Percentiles rank a stretch among this genome's conserved stretches.
Evolutionary conservation across 2,888 invertebrate genomes (phyloP).

Genomic region (Troides helena): DNA sequence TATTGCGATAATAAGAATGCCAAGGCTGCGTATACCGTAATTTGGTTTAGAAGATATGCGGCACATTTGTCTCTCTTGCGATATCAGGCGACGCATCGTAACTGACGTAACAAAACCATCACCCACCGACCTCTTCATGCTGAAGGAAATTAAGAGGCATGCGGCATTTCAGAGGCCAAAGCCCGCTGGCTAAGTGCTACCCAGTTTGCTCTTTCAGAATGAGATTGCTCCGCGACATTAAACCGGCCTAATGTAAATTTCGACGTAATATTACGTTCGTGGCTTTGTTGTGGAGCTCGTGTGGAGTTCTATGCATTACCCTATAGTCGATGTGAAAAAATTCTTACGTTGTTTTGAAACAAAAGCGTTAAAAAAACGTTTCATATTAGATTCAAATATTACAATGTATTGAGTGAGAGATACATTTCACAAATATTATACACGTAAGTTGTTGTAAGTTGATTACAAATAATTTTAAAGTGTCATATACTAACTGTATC

Average conservation of each 20-base stretch:
- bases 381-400: too few species aligned
- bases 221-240: constrained; percentile 78
- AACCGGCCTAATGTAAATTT: constrained; percentile 75
- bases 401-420: too few species aligned
- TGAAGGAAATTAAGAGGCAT: constrained; percentile 34
- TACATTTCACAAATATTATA: too few species aligned
- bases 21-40: constrained; percentile 55
- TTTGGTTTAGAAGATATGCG: constrained; percentile 56
- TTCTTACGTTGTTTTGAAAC: constrained; percentile 32
- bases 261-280: constrained; percentile 65
- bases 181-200: constrained; percentile 50
- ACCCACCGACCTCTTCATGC: constrained; percentile 43
- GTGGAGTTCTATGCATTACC: constrained; percentile 56
- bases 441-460: too few species aligned
- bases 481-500: too few species aligned
- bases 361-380: too few species aligned
- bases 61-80: constrained; percentile 70
- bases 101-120: constrained; percentile 59
- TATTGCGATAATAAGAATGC: constrained; percentile 58
- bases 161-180: constrained; percentile 47
- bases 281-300: constrained; percentile 50
- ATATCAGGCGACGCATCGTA: constrained; percentile 66
- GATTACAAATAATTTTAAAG: too few species aligned
- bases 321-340: constrained; percentile 52
- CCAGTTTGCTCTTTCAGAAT: constrained; percentile 67